A percentile compares a stretch with the other conserved stretches of the same genome.
Evolutionary conservation across 2,888 invertebrate genomes (phyloP).

Genomic region (Drosophila demipolita): DNA sequence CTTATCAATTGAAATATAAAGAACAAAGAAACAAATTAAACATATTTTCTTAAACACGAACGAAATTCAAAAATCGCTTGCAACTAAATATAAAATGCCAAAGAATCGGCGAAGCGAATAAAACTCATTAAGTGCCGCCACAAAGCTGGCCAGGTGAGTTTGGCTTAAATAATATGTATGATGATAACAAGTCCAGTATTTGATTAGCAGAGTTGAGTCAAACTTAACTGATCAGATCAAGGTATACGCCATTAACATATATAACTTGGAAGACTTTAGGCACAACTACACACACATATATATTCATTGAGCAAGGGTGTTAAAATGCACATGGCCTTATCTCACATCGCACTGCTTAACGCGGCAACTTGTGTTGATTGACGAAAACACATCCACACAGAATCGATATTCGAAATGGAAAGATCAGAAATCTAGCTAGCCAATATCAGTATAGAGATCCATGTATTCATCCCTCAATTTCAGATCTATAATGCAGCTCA

Average conservation of each 20-base stretch:
- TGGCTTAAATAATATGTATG: slow-evolving; percentile 24
- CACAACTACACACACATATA: slow-evolving; percentile 7
- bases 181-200: slow-evolving; percentile 24
- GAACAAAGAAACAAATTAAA: slow-evolving; percentile 43
- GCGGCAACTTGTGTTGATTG: slow-evolving; percentile 14
- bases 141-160: slow-evolving; percentile 42
- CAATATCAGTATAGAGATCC: slow-evolving; percentile 36
- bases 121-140: slow-evolving; percentile 15
- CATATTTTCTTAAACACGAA: slow-evolving; percentile 53
- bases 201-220: slow-evolving; percentile 20
- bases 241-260: slow-evolving; percentile 23
- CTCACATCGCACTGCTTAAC: slow-evolving; percentile 23
- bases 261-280: slow-evolving; percentile 26
- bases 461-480: slow-evolving; percentile 24
- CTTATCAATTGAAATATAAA: slow-evolving; percentile 57
- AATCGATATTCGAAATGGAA: slow-evolving; percentile 12
- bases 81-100: slow-evolving; percentile 48
- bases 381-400: slow-evolving; percentile 6
- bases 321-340: slow-evolving; percentile 24
- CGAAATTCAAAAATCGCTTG: slow-evolving; percentile 37
- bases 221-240: slow-evolving; percentile 17
- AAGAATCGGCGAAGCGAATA: slow-evolving; percentile 47
- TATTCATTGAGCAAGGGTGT: slow-evolving; percentile 9
- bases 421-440: slow-evolving; percentile 40
- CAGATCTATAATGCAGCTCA: slow-evolving; percentile 55